Evolutionary conservation across 2,113 vertebrate species (phyloP), one percentile per base, ranked within the genome.

Genomic region (Apistogramma diplotaenia): DNA sequence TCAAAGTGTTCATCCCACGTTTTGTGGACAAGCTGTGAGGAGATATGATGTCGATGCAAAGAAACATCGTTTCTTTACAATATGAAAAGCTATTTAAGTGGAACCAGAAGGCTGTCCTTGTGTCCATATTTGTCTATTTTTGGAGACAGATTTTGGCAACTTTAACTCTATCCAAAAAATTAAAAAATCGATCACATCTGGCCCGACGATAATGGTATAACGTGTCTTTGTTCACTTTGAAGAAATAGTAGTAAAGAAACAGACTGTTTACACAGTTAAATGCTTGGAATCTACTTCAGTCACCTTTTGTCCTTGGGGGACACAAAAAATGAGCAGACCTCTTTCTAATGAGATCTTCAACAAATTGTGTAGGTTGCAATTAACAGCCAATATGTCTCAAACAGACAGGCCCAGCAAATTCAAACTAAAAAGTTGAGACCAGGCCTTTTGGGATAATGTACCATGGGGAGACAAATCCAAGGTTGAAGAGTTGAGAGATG

Each of bases 71-170:
- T 85, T 85, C 43, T 80, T 70, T 72, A 35, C 46, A 85, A 77
- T 74, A 56, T 56, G 75, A 60, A 60, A 90, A 61, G 33, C 5
- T 37, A 72, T 80, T 25, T 80, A 55, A 84, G 21, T 73, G 58
- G 55, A 59, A 80, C 75, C 78, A 78, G 85, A 79, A 40, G 31
- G 72, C 60, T 16, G 59, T 85, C 75, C 75, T 76, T 25, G 19
- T 89, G 82, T 85, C 76, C 60, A 86, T 76, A 83, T 89, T 79
- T 84, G 85, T 88, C 7, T 9, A 35, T 35, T 35, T 35, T 35
- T 35, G 35, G 35, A 35, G 8, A 9, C 35, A 5, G 35, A 35
- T 8, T 35, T 35, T 35, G 35, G 35, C 35, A 9, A 35, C 35
- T 35, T 9, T 35, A 35, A 9, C 35, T 5, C 35, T 8, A 9